A percentile compares a stretch with the other conserved stretches of the same genome.
phyloP scores from a whole-genome alignment of 2,113 vertebrate species.

The Dicentrarchus labrax region DNA sequence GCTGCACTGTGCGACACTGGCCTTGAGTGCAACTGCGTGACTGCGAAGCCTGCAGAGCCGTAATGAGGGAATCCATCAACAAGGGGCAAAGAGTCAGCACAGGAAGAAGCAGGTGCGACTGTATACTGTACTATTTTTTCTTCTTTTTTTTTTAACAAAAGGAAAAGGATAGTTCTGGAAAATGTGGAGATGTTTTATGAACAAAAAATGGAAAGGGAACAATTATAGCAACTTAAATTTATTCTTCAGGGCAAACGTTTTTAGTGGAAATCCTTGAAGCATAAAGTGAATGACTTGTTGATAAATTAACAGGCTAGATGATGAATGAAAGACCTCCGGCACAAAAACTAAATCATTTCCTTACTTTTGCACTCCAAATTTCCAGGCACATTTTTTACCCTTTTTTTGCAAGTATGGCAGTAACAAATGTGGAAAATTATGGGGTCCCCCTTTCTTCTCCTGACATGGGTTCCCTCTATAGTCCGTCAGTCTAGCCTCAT shows the following conservation, averaged over 20 bases:
- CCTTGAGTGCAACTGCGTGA: constrained; percentile 57
- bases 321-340: constrained; percentile 73
- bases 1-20: constrained; percentile 59
- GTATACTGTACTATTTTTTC: background rate
- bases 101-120: constrained; percentile 70
- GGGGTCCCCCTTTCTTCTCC: constrained; percentile 1
- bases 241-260: constrained; percentile 34
- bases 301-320: constrained; percentile 63
- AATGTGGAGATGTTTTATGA: constrained; percentile 39
- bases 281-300: constrained; percentile 50
- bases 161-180: background rate
- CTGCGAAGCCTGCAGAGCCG: constrained; percentile 56
- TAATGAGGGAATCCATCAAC: constrained; percentile 79
- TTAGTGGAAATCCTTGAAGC: constrained; percentile 34
- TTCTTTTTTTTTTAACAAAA: background rate
- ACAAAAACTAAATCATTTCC: constrained; percentile 65
- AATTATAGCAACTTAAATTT: constrained; percentile 37
- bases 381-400: constrained; percentile 19
- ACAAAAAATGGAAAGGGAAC: constrained; percentile 20
- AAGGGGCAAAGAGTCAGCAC: constrained; percentile 49
- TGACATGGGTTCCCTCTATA: constrained; percentile 38
- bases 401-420: constrained; percentile 30
- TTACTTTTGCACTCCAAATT: constrained; percentile 52
- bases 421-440: constrained; percentile 65
- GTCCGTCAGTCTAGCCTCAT: constrained; percentile 48